Evolutionary conservation across 2,888 invertebrate genomes (phyloP), one percentile per base, ranked within the genome.

Genomic region (Aphelenchoides bicaudatus): DNA sequence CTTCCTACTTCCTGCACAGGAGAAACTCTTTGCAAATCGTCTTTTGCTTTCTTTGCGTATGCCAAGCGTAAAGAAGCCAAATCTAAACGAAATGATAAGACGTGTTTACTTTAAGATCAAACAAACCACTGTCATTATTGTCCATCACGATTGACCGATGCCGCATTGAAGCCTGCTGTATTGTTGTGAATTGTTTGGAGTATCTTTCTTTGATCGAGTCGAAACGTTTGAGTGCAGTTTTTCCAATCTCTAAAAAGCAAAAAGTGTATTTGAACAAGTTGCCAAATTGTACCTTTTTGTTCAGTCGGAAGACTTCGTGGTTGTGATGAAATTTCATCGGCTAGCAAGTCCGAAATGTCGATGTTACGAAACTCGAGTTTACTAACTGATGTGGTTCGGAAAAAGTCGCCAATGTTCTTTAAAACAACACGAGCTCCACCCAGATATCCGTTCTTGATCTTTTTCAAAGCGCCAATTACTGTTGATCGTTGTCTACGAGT

Each of bases 401-500:
- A 83, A 80, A 98, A 99, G 70, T 96, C 94, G 65, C 88, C 88
- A 29, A 98, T 82, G 79, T 88, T 88, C n/a, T 96, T 94, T 60
- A 98, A 83, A 58, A 92, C 90, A 0, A 98, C 94, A 84, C 85
- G 85, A 0, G 96, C 94, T n/a, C 96, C 98, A 79, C 93, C 93
- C 54, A 96, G 91, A 79, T 98, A 98, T 8, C 98, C 98, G 61
- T 92, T 93, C 81, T 93, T 92, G 2, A 98, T 83, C 82, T 98
- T 98, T 79, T 93, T 91, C 86, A 98, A 90, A 1, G 96, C 96
- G 1, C 92, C 91, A 71, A 94, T 88, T 87, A 98, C 90, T 1
- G 75, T 72, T 0, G 65, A 66, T 37, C 56, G 54, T 38, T 64
- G 65, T 5, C 64, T 29, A 16, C 56, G 16, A 10, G 28, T 30